Conservation (phyloP, 2,113 vertebrate genomes). For the Cynopterus brachyotis region DNA sequence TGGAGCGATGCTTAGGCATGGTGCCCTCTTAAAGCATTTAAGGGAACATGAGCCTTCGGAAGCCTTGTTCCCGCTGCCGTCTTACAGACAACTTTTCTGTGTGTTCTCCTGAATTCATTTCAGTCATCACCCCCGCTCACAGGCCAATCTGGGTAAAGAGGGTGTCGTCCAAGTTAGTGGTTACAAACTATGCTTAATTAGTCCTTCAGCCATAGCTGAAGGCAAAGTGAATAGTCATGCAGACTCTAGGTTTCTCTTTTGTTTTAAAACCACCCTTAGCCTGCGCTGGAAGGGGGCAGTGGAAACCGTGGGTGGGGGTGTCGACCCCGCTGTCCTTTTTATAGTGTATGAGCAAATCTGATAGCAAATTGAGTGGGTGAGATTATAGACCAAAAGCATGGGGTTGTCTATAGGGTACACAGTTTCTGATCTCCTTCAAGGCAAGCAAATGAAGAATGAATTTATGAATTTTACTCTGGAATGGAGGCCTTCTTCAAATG, state of each 20-base stretch:
- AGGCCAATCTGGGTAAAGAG: slow-evolving; percentile 34
- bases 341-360: neutral
- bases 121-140: neutral
- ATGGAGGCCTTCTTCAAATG: neutral
- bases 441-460: neutral
- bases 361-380: neutral
- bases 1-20: too few species aligned
- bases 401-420: neutral
- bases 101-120: neutral
- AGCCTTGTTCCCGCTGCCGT: neutral
- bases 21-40: neutral
- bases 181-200: neutral
- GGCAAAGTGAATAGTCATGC: neutral
- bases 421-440: neutral
- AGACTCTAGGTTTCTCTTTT: neutral
- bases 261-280: neutral
- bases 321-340: neutral
- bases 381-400: neutral
- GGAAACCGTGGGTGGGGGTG: neutral
- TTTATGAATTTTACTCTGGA: neutral
- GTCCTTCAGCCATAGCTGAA: slow-evolving; percentile 7
- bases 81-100: neutral
- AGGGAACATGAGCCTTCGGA: neutral
- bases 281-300: neutral
- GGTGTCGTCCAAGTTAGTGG: neutral